Conservation (phyloP, 2,797 vertebrate genomes). For the Chelonia mydas region DNA sequence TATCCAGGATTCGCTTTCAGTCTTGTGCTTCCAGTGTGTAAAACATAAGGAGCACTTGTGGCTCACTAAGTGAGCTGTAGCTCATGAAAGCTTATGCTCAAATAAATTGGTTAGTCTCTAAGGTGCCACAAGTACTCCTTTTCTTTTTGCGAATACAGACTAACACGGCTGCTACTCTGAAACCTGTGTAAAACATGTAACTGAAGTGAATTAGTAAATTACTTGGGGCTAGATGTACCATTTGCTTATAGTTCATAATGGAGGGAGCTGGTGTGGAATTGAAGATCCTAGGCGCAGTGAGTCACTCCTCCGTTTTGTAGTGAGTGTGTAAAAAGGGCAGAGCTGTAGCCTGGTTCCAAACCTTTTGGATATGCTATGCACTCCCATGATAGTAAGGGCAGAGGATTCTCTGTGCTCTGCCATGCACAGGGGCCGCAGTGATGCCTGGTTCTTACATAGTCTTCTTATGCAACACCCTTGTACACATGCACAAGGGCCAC, state of each 20-base stretch:
- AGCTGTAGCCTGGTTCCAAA: background rate
- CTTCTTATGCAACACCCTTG: background rate
- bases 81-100: too few relatives aligned
- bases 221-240: rapidly evolving
- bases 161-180: too few relatives aligned
- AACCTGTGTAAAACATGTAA: rapidly evolving
- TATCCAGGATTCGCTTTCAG: background rate
- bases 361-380: background rate
- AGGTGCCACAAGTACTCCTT: too few relatives aligned
- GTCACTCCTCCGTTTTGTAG: background rate
- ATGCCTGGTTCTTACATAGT: background rate
- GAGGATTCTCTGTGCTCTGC: background rate
- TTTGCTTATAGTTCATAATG: background rate
- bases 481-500: background rate
- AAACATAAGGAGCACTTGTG: too few relatives aligned
- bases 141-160: too few relatives aligned
- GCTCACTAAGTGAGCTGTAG: too few relatives aligned
- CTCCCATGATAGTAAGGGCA: background rate
- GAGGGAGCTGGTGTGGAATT: background rate
- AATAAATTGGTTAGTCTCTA: too few relatives aligned
- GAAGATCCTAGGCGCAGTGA: background rate
- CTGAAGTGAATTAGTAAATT: rapidly evolving
- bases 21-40: background rate
- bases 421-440: background rate
- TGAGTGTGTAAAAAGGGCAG: background rate